Evolutionary conservation across 1,140 invertebrate species (phyloP).

Genomic region (Venturia canescens): DNA sequence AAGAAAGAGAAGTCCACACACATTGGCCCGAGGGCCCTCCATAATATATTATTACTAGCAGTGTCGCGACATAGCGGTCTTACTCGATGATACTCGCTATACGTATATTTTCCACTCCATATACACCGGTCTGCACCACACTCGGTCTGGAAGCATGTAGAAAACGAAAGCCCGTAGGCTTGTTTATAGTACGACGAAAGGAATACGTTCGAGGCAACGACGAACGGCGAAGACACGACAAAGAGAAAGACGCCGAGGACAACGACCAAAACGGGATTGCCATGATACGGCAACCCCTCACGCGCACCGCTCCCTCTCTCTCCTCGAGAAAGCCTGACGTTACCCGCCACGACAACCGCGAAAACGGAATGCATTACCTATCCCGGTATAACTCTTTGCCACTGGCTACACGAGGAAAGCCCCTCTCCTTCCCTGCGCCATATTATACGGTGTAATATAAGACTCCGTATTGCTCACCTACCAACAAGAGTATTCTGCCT

Average conservation of each 20-base stretch:
- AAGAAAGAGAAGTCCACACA: conserved; percentile 9
- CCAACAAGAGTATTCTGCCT: conserved; percentile 25
- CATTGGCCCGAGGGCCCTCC: conserved; percentile 5
- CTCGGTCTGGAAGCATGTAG: not conserved
- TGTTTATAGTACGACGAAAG: conserved; percentile 35
- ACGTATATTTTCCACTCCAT: not conserved
- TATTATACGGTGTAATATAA: conserved; percentile 9
- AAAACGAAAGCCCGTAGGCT: conserved; percentile 26
- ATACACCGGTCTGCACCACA: not conserved
- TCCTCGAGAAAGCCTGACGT: not conserved
- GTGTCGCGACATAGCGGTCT: not conserved
- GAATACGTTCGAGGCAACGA: conserved; percentile 5
- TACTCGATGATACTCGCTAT: not conserved
- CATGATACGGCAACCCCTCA: conserved; percentile 22
- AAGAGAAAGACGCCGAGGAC: conserved; percentile 17
- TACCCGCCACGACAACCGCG: conserved; percentile 29
- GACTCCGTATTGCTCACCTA: not conserved
- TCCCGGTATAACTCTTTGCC: conserved; percentile 39
- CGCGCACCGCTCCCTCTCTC: not conserved
- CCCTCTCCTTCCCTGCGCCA: not conserved
- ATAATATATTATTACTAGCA: conserved; percentile 43
- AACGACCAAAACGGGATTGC: conserved; percentile 21
- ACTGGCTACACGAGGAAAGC: not conserved
- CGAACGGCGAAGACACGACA: not conserved
- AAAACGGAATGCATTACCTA: conserved; percentile 44